A percentile compares a stretch with the other conserved stretches of the same genome.
These are phyloP conservation scores for Bos indicus DNA, from an alignment of 2,113 vertebrate species.

Conservation along the genomic window DNA sequence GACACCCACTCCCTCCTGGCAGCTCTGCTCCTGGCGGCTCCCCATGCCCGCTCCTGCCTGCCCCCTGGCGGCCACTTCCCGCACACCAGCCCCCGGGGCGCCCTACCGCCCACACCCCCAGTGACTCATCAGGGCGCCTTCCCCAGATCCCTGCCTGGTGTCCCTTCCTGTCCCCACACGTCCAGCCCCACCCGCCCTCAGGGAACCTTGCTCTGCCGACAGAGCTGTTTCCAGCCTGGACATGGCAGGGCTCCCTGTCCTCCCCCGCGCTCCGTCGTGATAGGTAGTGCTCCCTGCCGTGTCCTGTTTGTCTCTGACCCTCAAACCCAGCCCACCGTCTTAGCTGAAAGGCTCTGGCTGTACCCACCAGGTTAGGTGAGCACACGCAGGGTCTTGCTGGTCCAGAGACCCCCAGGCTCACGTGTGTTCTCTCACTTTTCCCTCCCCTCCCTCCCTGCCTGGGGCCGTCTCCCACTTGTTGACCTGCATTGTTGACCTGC, in stretches of 20 bases:
- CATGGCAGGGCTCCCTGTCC: accelerated
- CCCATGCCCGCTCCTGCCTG: background rate
- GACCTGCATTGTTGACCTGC: accelerated
- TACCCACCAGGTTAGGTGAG: no score
- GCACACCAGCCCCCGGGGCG: accelerated
- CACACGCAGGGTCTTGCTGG: accelerated
- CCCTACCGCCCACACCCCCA: background rate
- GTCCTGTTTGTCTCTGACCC: background rate
- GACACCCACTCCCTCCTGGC: background rate
- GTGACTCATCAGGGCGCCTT: background rate
- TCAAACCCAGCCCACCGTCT: background rate
- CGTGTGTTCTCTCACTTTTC: no score
- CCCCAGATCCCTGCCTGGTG: accelerated
- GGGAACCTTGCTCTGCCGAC: background rate
- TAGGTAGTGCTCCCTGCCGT: accelerated
- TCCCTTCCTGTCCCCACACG: background rate
- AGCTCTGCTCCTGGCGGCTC: background rate
- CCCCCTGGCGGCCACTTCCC: background rate
- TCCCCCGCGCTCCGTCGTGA: accelerated
- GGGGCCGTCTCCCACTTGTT: accelerated
- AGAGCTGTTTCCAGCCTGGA: background rate
- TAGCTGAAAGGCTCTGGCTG: accelerated
- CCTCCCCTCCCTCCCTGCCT: background rate
- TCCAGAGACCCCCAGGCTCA: background rate
- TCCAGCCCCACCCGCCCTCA: background rate